These are phyloP conservation scores for Plodia interpunctella DNA, from an alignment of 1,140 invertebrate species.

Conservation along the genomic window DNA sequence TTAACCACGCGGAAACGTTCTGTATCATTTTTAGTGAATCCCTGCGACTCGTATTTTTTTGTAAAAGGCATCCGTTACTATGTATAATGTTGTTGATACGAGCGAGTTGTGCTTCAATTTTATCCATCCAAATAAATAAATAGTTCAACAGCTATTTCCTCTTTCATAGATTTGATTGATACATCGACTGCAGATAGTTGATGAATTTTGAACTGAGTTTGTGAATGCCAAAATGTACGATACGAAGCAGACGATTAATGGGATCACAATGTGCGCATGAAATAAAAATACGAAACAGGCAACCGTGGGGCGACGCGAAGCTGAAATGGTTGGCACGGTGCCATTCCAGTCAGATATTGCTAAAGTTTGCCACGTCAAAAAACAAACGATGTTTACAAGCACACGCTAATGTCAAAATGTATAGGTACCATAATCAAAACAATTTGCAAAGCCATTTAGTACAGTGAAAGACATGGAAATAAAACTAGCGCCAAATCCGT, in stretches of 20 bases:
- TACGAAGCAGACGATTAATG: conserved; percentile 28
- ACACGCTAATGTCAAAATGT: neutral
- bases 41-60: too few species aligned
- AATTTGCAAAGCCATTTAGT: too few species aligned
- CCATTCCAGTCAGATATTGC: conserved; percentile 36
- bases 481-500: too few species aligned
- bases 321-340: conserved; percentile 33
- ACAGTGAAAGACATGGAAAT: too few species aligned
- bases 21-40: too few species aligned
- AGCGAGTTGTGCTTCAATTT: too few species aligned
- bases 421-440: too few species aligned
- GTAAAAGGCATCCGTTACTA: too few species aligned
- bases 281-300: conserved; percentile 41
- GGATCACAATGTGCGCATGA: conserved; percentile 38
- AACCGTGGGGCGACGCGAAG: conserved; percentile 24
- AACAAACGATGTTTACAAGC: conserved; percentile 23
- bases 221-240: conserved; percentile 17
- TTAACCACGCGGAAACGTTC: too few species aligned
- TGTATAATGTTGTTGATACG: too few species aligned
- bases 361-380: conserved; percentile 38
- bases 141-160: neutral
- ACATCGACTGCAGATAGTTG: conserved; percentile 1
- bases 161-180: neutral
- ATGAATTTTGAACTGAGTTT: conserved; percentile 12
- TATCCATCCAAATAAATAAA: too few species aligned